These are phyloP conservation scores for Turritopsis rubra DNA, from an alignment of 30 jellyfish, hydroid and myxozoan species.

Conservation along the genomic window DNA sequence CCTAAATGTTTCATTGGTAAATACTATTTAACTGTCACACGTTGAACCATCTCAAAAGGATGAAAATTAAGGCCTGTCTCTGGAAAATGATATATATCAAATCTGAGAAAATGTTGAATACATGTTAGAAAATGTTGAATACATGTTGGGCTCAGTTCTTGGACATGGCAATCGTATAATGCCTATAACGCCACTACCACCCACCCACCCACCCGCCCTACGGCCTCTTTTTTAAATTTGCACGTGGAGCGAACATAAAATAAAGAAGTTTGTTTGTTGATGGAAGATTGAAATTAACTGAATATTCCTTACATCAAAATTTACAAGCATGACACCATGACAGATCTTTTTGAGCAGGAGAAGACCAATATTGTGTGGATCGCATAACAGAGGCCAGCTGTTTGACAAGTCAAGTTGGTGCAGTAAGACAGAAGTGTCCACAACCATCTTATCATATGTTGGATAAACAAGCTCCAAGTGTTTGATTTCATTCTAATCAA, in stretches of 20 bases:
- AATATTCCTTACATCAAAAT: constrained; percentile 11
- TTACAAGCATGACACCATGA: constrained; percentile 45
- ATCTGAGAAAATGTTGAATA: too few relatives aligned
- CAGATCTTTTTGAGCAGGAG: constrained; percentile 49
- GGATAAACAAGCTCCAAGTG: background rate
- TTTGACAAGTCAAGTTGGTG: constrained; percentile 50
- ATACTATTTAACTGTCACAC: background rate
- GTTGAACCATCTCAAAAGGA: background rate
- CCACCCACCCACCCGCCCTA: too few relatives aligned
- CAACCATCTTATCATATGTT: constrained; percentile 45
- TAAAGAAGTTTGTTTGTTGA: too few relatives aligned
- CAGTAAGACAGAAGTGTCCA: constrained; percentile 47
- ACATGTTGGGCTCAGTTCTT: too few relatives aligned
- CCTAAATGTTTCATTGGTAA: background rate
- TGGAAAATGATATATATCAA: too few relatives aligned
- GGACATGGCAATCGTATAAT: too few relatives aligned
- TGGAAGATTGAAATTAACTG: background rate
- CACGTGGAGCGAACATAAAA: too few relatives aligned
- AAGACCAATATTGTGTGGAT: constrained; percentile 55
- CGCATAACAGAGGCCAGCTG: constrained; percentile 79
- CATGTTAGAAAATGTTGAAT: too few relatives aligned
- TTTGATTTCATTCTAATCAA: background rate
- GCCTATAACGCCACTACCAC: too few relatives aligned
- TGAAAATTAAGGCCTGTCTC: too few relatives aligned
- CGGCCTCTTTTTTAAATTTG: too few relatives aligned